Evolutionary conservation across 2,797 vertebrate genomes (phyloP).

Genomic region (Fundulus diaphanus): DNA sequence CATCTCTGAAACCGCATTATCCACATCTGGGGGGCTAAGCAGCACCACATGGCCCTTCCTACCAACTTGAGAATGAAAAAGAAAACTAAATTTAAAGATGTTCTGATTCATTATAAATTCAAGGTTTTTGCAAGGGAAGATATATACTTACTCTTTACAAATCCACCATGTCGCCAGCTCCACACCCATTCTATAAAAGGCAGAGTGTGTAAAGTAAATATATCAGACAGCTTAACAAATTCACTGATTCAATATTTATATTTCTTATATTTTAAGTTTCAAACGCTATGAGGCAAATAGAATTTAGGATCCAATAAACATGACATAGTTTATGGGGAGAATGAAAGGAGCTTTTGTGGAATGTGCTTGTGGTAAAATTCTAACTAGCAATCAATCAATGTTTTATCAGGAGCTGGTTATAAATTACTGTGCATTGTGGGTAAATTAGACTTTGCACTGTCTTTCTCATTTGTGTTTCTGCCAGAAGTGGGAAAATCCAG

Average conservation of each 20-base stretch:
- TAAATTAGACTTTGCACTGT: not conserved
- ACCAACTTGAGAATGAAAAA: slow-evolving; percentile 39
- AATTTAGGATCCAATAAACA: not conserved
- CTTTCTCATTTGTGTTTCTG: not conserved
- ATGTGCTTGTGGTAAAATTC: slow-evolving; percentile 1
- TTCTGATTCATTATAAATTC: not conserved
- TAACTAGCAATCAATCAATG: not conserved
- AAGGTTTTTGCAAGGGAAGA: not conserved
- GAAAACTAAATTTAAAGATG: slow-evolving; percentile 20
- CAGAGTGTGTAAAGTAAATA: slow-evolving; percentile 21
- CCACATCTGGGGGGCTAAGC: slow-evolving; percentile 83
- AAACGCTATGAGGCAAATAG: not conserved
- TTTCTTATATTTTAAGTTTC: not conserved
- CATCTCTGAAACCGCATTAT: slow-evolving; percentile 62
- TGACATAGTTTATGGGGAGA: slow-evolving; percentile 1
- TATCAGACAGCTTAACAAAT: not conserved
- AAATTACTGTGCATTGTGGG: not conserved
- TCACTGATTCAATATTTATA: not conserved
- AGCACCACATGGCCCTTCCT: slow-evolving; percentile 77
- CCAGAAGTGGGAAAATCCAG: no score
- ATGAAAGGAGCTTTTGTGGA: slow-evolving; percentile 30
- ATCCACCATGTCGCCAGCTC: slow-evolving; percentile 58
- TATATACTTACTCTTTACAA: slow-evolving; percentile 58
- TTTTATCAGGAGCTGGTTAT: slow-evolving; percentile 6
- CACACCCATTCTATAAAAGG: slow-evolving; percentile 63